A percentile compares a stretch with the other conserved stretches of the same genome.
Conservation (phyloP, 2,113 vertebrate species). For the Eptatretus burgeri region DNA sequence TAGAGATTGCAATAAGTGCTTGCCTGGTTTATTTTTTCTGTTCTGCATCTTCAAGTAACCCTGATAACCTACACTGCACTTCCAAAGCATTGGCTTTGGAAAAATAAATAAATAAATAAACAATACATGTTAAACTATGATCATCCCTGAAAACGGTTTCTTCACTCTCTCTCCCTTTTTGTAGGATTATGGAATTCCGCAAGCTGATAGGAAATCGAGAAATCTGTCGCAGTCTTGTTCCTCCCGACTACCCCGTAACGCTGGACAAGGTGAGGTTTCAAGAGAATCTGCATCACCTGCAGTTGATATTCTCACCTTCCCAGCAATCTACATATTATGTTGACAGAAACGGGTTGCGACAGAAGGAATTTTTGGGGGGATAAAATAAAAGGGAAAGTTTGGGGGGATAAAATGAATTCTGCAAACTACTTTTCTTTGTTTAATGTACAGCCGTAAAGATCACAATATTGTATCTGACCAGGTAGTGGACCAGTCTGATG, state of each 20-base stretch:
- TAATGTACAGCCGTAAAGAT: neutral
- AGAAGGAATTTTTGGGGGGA: neutral
- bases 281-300: neutral
- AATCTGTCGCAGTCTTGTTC: slow-evolving; percentile 50
- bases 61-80: neutral
- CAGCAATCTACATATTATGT: neutral
- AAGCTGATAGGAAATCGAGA: slow-evolving; percentile 72
- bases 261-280: slow-evolving; percentile 41
- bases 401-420: neutral
- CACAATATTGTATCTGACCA: slow-evolving; percentile 13
- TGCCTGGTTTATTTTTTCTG: neutral
- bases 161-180: neutral
- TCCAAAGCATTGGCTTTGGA: neutral
- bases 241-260: slow-evolving; percentile 56
- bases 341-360: neutral
- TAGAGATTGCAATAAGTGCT: neutral
- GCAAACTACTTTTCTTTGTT: slow-evolving; percentile 5
- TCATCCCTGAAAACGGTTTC: too few species aligned
- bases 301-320: neutral
- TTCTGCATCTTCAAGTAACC: neutral
- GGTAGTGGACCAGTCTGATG: slow-evolving; percentile 58
- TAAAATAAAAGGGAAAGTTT: neutral
- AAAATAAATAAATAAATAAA: neutral
- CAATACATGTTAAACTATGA: too few species aligned
- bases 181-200: slow-evolving; percentile 78